Evolutionary conservation across 2,113 vertebrate genomes (phyloP).

Genomic region (Pollimyrus isidori): DNA sequence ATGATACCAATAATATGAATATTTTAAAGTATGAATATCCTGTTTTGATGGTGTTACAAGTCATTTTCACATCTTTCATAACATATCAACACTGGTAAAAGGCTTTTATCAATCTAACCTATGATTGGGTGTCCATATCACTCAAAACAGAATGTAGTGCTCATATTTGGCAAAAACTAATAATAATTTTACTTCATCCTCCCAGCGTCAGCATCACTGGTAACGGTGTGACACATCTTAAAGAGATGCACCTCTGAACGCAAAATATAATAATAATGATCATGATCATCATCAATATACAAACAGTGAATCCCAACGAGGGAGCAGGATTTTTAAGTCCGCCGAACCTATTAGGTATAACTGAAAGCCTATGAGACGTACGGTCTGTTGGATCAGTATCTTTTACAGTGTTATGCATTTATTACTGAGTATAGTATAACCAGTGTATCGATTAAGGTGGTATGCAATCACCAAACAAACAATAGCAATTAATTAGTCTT

Average conservation of each 20-base stretch:
- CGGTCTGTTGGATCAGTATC: neutral
- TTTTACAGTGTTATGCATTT: neutral
- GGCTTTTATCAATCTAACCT: neutral
- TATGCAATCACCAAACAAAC: neutral
- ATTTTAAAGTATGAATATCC: neutral
- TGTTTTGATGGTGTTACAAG: neutral
- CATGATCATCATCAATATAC: neutral
- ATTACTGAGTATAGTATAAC: neutral
- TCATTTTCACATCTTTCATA: neutral
- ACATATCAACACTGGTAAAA: neutral
- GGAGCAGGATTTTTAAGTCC: neutral
- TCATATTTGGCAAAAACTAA: constrained; percentile 7
- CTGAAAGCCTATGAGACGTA: neutral
- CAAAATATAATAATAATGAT: neutral
- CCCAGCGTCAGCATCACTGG: neutral
- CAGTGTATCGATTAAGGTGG: neutral
- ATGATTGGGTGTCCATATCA: neutral
- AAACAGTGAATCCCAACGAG: neutral
- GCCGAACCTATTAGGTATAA: neutral
- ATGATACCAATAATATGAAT: neutral
- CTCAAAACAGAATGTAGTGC: constrained; percentile 12
- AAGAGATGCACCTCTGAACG: neutral
- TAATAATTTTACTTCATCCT: neutral
- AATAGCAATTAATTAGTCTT: neutral
- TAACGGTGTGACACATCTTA: neutral